Evolutionary conservation across 2,888 invertebrate genomes (phyloP).

Genomic region (Cerastis leucographa): DNA sequence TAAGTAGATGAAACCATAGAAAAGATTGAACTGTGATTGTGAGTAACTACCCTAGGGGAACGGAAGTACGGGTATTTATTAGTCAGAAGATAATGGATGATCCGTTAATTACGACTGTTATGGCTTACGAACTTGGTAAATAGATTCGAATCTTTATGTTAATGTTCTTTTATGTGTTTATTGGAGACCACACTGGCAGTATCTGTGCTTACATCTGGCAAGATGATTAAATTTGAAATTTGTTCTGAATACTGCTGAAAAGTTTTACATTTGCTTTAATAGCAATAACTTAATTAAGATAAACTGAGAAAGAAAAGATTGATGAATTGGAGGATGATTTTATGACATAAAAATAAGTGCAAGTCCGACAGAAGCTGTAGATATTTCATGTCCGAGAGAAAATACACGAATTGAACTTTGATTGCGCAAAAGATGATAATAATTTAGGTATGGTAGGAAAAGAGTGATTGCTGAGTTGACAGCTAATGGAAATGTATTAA

Average conservation of each 20-base stretch:
- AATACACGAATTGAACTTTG: too few relatives aligned
- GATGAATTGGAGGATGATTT: too few relatives aligned
- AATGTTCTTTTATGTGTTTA: constrained; percentile 37
- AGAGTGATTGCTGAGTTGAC: too few relatives aligned
- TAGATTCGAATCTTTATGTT: constrained; percentile 46
- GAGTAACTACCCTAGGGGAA: constrained; percentile 49
- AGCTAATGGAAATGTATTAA: too few relatives aligned
- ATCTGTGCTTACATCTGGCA: background rate
- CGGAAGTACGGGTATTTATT: constrained; percentile 47
- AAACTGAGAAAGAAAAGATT: background rate
- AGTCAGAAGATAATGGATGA: constrained; percentile 40
- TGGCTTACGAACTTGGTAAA: constrained; percentile 32
- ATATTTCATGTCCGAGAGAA: too few relatives aligned
- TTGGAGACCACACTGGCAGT: constrained; percentile 51
- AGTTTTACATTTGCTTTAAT: background rate
- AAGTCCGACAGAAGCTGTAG: background rate
- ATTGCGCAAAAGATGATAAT: too few relatives aligned
- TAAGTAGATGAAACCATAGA: constrained; percentile 33
- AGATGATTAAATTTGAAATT: constrained; percentile 1
- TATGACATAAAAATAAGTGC: background rate
- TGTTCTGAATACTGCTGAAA: background rate
- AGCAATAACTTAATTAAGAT: background rate
- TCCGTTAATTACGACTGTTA: constrained; percentile 40
- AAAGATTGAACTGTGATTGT: constrained; percentile 44
- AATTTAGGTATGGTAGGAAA: too few relatives aligned